phyloP scores from a whole-genome alignment of 2,113 vertebrate species.

The Tetrao urogallus region DNA sequence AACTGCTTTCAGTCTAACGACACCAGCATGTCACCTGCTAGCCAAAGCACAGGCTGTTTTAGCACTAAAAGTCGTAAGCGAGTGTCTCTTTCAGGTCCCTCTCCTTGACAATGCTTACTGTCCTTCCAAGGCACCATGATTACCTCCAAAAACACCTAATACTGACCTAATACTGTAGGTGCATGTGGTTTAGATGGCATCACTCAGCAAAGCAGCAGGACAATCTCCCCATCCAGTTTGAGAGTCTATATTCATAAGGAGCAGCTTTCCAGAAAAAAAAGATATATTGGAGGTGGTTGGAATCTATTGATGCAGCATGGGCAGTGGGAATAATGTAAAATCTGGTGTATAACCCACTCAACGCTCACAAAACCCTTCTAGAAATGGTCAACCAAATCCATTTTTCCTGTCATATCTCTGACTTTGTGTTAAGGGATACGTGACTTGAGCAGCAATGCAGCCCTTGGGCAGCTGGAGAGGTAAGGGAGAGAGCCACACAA shows the following conservation, averaged over 20 bases:
- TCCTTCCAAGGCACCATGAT: not conserved
- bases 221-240: not conserved
- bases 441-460: conserved; percentile 1
- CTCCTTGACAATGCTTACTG: not conserved
- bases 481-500: not conserved
- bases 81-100: not conserved
- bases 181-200: not conserved
- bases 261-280: not conserved
- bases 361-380: conserved; percentile 6
- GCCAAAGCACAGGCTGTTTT: not conserved
- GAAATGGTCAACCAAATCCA: conserved; percentile 13
- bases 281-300: not conserved
- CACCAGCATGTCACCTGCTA: not conserved
- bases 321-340: not conserved
- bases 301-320: not conserved
- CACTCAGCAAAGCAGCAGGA: not conserved
- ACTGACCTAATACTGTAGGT: not conserved
- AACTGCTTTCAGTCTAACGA: not conserved
- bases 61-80: fast-evolving
- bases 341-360: not conserved
- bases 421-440: not conserved
- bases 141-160: not conserved
- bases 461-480: not conserved
- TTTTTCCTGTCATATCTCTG: conserved; percentile 2
- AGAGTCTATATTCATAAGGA: not conserved